phyloP scores from a whole-genome alignment of 2,797 vertebrate genomes.

The Onychomys leucogaster region DNA sequence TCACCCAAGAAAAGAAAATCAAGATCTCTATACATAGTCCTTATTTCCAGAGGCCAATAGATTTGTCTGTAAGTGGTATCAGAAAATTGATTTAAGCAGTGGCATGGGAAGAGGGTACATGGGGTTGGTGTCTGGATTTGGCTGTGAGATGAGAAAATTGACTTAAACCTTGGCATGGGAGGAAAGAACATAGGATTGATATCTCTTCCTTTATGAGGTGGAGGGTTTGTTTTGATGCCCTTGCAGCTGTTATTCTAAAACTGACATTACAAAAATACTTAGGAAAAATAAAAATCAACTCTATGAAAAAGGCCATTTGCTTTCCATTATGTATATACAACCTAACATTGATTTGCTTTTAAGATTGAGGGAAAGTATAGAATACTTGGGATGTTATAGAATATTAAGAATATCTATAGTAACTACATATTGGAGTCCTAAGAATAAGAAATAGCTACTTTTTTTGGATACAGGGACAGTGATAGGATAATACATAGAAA shows the following conservation, averaged over 20 bases:
- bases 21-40: not conserved
- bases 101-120: not conserved
- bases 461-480: not conserved
- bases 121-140: not conserved
- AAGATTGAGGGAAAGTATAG: not conserved
- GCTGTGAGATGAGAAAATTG: not conserved
- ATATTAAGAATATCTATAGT: not conserved
- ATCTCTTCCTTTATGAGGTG: not conserved
- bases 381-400: not conserved
- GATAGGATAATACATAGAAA: not conserved
- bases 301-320: not conserved
- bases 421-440: not conserved
- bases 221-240: not conserved
- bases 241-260: slow-evolving; percentile 27
- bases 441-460: not conserved
- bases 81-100: not conserved
- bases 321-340: not conserved
- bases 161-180: not conserved
- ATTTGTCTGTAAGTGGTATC: not conserved
- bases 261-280: slow-evolving; percentile 26
- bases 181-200: not conserved
- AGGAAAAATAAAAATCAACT: not conserved
- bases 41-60: not conserved
- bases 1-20: not conserved
- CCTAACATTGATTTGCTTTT: not conserved